Conservation (phyloP, 2,888 invertebrate genomes). For the Escarpia spicata region DNA sequence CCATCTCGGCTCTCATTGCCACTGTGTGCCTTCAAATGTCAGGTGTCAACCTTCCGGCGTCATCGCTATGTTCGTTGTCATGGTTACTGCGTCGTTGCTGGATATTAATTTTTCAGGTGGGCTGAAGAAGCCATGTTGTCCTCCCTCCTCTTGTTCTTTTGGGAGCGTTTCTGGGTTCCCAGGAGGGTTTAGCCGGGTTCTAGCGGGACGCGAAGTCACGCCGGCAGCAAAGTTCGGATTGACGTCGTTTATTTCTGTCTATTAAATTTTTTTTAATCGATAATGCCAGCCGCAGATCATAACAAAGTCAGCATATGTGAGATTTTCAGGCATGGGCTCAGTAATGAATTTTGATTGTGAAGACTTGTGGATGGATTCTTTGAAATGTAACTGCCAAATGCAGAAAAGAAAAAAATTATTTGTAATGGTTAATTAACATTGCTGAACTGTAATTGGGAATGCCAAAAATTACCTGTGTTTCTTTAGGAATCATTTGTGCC, state of each 20-base stretch:
- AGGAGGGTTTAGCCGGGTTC: not conserved
- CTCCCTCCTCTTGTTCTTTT: not conserved
- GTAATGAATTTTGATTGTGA: no score
- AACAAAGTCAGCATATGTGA: no score
- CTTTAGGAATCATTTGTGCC: no score
- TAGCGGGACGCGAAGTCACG: not conserved
- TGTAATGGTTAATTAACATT: no score
- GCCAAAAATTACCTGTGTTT: no score
- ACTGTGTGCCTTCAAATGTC: not conserved
- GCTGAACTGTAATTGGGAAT: no score
- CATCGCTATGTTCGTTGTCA: not conserved
- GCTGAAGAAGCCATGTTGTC: not conserved
- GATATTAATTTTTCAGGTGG: not conserved
- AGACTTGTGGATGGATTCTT: no score
- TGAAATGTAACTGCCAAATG: no score
- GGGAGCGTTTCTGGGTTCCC: not conserved
- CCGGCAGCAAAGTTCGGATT: not conserved
- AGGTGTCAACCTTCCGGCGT: not conserved
- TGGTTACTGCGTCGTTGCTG: not conserved
- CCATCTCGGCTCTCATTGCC: not conserved
- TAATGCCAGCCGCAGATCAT: not conserved
- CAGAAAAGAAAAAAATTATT: no score
- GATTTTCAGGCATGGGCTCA: no score
- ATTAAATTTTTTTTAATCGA: not conserved
- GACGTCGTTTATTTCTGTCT: not conserved